These are phyloP conservation scores for Steatocranus sp. DNA, from an alignment of 2,797 vertebrate genomes.

Conservation along the genomic window DNA sequence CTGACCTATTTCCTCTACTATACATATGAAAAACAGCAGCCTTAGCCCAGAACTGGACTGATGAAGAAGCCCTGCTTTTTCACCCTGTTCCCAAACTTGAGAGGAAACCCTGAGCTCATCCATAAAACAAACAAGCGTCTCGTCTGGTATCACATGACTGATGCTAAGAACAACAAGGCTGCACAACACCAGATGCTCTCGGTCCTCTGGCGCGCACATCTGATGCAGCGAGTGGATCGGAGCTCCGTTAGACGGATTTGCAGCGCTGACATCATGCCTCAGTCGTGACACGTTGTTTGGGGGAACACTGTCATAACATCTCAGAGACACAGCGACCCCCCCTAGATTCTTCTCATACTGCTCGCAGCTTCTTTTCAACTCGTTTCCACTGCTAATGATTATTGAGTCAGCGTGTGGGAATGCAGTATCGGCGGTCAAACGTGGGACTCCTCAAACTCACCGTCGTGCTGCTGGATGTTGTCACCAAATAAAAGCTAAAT, in stretches of 20 bases:
- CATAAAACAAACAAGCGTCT: conserved; percentile 8
- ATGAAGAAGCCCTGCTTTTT: background rate
- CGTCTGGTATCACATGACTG: background rate
- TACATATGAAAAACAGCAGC: background rate
- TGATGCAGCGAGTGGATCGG: background rate
- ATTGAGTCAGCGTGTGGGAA: conserved; percentile 2
- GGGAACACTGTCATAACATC: conserved; percentile 50
- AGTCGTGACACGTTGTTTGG: conserved; percentile 24
- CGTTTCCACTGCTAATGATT: background rate
- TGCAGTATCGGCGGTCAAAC: background rate
- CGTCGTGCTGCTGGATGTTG: background rate
- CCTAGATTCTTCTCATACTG: conserved; percentile 2
- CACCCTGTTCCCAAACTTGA: background rate
- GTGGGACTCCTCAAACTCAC: background rate
- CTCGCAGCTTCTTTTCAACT: conserved; percentile 1
- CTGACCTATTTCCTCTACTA: background rate
- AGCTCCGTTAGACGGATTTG: background rate
- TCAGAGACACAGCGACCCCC: conserved; percentile 20
- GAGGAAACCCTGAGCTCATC: conserved; percentile 13
- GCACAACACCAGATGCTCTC: conserved; percentile 4
- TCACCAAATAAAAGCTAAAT: conserved; percentile 8
- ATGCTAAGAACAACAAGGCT: conserved; percentile 9
- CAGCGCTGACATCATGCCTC: conserved; percentile 15
- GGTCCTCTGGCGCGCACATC: background rate
- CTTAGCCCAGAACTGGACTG: background rate